phyloP scores from a whole-genome alignment of 2,113 vertebrate species.

The Campylomormyrus numenius region DNA sequence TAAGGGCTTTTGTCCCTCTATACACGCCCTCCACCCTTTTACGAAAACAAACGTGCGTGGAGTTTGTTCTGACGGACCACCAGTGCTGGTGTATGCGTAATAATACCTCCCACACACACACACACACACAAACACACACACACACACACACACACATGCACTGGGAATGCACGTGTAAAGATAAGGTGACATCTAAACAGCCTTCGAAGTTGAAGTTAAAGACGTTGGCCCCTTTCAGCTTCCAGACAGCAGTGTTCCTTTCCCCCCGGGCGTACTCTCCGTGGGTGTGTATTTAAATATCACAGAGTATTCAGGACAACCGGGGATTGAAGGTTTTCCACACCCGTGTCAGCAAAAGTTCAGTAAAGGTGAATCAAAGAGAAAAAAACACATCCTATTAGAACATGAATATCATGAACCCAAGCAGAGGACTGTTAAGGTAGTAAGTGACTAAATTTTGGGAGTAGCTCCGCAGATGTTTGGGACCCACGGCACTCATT shows the following conservation, averaged over 20 bases:
- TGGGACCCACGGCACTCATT: not conserved
- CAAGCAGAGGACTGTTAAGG: not conserved
- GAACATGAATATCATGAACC: not conserved
- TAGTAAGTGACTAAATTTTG: not conserved
- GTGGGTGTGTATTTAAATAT: not conserved
- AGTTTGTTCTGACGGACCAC: slow-evolving; percentile 4
- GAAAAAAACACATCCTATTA: not conserved
- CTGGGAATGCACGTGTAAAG: slow-evolving; percentile 17
- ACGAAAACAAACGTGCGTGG: not conserved
- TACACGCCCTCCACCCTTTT: not conserved
- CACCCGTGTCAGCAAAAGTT: not conserved
- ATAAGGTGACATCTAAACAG: not conserved
- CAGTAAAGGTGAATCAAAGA: not conserved
- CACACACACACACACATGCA: not conserved
- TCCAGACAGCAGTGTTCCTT: not conserved
- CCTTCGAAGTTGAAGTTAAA: not conserved
- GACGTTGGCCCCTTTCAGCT: not conserved
- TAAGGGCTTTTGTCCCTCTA: not conserved
- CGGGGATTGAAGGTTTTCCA: not conserved
- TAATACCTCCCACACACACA: not conserved
- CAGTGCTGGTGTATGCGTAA: slow-evolving; percentile 12
- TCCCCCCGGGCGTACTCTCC: not conserved
- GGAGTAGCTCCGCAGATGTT: not conserved
- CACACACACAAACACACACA: not conserved
- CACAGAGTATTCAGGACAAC: not conserved